Percentiles rank a stretch among this genome's conserved stretches.
These are phyloP conservation scores for Xiphorhynchus elegans DNA, from an alignment of 2,113 vertebrate species.

Conservation along the genomic window DNA sequence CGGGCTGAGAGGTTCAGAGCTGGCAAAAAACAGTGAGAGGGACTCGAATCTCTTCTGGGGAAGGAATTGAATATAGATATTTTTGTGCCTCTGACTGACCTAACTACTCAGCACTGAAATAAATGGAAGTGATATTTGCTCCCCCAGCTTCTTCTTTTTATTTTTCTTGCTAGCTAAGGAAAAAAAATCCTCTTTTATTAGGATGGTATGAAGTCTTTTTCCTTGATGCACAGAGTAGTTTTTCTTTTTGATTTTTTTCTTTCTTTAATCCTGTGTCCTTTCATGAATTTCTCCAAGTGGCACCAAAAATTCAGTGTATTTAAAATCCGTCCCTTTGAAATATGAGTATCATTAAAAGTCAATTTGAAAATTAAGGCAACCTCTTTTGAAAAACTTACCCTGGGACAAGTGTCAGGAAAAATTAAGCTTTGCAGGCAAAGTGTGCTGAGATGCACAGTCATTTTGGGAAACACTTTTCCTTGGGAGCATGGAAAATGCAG, in stretches of 20 bases:
- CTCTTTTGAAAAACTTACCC: background rate
- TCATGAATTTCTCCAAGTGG: background rate
- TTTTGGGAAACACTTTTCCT: conserved; percentile 2
- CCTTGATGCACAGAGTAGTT: background rate
- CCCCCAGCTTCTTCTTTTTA: fast-evolving
- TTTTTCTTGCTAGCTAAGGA: background rate
- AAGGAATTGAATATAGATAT: background rate
- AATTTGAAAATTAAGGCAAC: conserved; percentile 1
- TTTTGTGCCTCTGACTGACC: background rate
- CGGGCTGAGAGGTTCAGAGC: background rate
- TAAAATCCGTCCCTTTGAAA: background rate
- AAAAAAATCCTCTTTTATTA: background rate
- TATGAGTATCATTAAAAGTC: background rate
- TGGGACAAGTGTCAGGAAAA: background rate
- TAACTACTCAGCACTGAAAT: background rate
- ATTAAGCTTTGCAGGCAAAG: background rate
- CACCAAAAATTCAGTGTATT: background rate
- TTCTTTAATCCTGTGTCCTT: background rate
- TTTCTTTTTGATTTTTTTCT: background rate
- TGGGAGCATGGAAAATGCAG: conserved; percentile 17
- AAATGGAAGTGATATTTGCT: background rate
- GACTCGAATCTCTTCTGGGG: background rate
- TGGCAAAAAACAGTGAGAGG: background rate
- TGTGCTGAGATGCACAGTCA: background rate
- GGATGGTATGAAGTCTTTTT: background rate